Evolutionary conservation across 1,140 invertebrate genomes (phyloP).

Genomic region (Linepithema humile): DNA sequence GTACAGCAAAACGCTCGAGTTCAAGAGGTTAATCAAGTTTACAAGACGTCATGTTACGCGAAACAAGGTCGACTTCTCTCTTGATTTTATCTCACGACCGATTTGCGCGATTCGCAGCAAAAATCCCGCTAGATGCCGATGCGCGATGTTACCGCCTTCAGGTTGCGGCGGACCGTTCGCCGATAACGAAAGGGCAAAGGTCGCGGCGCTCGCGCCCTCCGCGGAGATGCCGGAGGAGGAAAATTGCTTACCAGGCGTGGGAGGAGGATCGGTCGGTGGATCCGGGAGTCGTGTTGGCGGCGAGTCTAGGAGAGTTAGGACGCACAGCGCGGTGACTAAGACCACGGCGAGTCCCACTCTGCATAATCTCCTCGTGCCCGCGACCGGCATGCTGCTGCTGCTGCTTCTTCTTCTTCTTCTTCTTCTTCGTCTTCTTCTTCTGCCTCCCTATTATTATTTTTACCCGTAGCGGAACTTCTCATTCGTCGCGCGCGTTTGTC

Average conservation of each 20-base stretch:
- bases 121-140: slow-evolving; percentile 40
- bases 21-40: slow-evolving; percentile 10
- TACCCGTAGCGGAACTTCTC: slow-evolving; percentile 1
- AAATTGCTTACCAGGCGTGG: slow-evolving; percentile 79
- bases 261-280: slow-evolving; percentile 76
- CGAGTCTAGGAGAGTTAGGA: slow-evolving; percentile 79
- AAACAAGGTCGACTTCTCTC: slow-evolving; percentile 8
- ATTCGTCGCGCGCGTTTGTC: slow-evolving; percentile 24
- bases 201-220: slow-evolving; percentile 54
- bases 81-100: slow-evolving; percentile 3
- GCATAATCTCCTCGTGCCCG: slow-evolving; percentile 79
- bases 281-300: slow-evolving; percentile 80
- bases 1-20: not conserved
- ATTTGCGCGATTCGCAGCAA: slow-evolving; percentile 33
- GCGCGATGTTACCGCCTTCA: slow-evolving; percentile 46
- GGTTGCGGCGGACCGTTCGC: slow-evolving; percentile 56
- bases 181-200: slow-evolving; percentile 71
- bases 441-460: slow-evolving; percentile 2
- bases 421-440: not conserved
- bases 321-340: slow-evolving; percentile 79
- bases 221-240: slow-evolving; percentile 54
- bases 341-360: slow-evolving; percentile 80
- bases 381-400: slow-evolving; percentile 76
- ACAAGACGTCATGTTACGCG: not conserved
- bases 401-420: slow-evolving; percentile 48